Base-by-base conservation (phyloP, 1,140 invertebrate species). In the Epicauta chinensis region DNA sequence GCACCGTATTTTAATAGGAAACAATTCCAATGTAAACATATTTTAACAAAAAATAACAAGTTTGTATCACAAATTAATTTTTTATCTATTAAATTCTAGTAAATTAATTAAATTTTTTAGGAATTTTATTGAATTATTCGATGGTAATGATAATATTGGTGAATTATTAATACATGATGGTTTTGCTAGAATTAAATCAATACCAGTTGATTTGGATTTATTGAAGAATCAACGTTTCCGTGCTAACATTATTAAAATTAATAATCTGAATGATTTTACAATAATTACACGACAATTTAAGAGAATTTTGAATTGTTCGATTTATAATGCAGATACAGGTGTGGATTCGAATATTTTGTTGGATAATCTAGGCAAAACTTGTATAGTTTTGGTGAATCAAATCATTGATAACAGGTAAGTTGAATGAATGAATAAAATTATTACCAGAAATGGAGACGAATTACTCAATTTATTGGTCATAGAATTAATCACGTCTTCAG, bases 1-100 rank as follows among this genome's bases (percentile, higher is more conserved):
- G 74, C 78, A 48, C 60, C 72, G 7, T 79, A 74, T 61, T 83
- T 85, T 55, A 75, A 78, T 53, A 74, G 74, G 14, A 81, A 80
- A 0, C 66, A 71, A 1, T 79, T 59, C 66, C 76, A 30, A 77
- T 66, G 65, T 32, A 40, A 53, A 37, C 67, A 67, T 59, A 43
- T 61, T 13, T 37, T 51, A 7, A 57, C 37, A 7, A 54, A 56
- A 30, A 56, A 60, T 35, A 55, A 53, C n/a, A 56, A 50, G 62
- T 64, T 54, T 56, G 77, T 59, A 68, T 68, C 11, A 9, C 30
- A 31, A 45, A 12, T 11, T 34, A 34, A 34, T 34, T 11, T 9
- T 34, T 34, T 7, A 34, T n/a, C 10, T 6, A 34, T 34, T 5
- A 34, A 34, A n/a, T n/a, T n/a, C n/a, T n/a, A n/a, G n/a, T 34